A percentile compares a stretch with the other conserved stretches of the same genome.
Conservation (phyloP, 2,888 invertebrate genomes). For the Lasioglossum figueresi region DNA sequence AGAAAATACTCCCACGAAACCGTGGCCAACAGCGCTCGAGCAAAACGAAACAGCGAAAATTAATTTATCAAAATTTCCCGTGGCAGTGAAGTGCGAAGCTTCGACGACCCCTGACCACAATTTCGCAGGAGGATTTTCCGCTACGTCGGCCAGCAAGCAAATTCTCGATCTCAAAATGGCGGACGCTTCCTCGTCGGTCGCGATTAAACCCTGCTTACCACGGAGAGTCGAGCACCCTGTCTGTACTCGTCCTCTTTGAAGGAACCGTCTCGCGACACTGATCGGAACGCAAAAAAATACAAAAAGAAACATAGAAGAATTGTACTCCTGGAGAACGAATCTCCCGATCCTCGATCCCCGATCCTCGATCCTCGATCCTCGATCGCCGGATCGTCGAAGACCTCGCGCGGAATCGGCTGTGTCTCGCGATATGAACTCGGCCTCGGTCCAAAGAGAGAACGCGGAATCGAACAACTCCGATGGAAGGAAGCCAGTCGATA, state of each 20-base stretch:
- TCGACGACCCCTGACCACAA: not conserved
- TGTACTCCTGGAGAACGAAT: no score
- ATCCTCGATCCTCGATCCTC: not conserved
- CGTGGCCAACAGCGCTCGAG: not conserved
- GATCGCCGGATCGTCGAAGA: not conserved
- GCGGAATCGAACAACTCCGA: not conserved
- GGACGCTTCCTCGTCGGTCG: conserved; percentile 10
- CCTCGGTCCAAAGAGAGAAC: not conserved
- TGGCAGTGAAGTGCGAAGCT: conserved; percentile 38
- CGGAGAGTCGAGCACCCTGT: conserved; percentile 43
- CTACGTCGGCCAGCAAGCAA: not conserved
- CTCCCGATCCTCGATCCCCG: not conserved
- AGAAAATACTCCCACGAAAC: not conserved
- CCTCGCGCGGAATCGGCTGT: not conserved
- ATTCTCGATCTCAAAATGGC: conserved; percentile 29
- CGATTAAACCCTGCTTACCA: conserved; percentile 69
- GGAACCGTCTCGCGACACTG: conserved; percentile 35
- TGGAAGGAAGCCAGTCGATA: conserved; percentile 47
- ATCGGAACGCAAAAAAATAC: not conserved
- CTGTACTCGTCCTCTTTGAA: conserved; percentile 21
- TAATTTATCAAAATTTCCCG: no score
- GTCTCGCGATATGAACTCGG: not conserved
- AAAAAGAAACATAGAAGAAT: not conserved
- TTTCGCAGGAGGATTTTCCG: not conserved
- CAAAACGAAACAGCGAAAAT: not conserved